phyloP scores from a whole-genome alignment of 2,113 vertebrate species.

The Dromaius novaehollandiae region DNA sequence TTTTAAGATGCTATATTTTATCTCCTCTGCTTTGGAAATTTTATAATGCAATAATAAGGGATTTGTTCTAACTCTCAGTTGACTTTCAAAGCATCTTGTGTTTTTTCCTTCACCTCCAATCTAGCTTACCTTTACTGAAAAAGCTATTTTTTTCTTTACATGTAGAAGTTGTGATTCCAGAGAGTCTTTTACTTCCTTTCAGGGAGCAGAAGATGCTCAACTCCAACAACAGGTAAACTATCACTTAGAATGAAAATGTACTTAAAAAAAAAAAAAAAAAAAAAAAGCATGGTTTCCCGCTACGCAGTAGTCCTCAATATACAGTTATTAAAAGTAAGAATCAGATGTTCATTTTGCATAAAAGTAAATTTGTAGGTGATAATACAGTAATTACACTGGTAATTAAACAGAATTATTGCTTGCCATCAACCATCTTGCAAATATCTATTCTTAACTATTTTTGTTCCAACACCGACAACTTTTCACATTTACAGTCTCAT shows the following conservation, averaged over 20 bases:
- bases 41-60: background rate
- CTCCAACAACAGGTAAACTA: background rate
- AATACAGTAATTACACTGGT: background rate
- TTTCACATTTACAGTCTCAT: background rate
- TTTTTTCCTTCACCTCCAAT: background rate
- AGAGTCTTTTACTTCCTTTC: background rate
- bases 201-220: background rate
- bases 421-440: background rate
- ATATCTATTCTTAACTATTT: background rate
- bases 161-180: rapidly evolving
- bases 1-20: background rate
- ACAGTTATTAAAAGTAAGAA: background rate
- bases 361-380: background rate
- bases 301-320: background rate
- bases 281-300: background rate
- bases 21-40: background rate
- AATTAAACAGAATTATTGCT: background rate
- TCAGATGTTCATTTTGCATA: background rate
- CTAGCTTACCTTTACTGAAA: background rate
- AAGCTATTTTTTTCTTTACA: background rate
- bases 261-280: background rate
- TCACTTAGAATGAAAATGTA: background rate
- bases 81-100: background rate
- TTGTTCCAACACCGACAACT: background rate
- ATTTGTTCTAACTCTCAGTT: background rate